phyloP scores from a whole-genome alignment of 2,797 vertebrate species.

The Halcyon smyrnensis region DNA sequence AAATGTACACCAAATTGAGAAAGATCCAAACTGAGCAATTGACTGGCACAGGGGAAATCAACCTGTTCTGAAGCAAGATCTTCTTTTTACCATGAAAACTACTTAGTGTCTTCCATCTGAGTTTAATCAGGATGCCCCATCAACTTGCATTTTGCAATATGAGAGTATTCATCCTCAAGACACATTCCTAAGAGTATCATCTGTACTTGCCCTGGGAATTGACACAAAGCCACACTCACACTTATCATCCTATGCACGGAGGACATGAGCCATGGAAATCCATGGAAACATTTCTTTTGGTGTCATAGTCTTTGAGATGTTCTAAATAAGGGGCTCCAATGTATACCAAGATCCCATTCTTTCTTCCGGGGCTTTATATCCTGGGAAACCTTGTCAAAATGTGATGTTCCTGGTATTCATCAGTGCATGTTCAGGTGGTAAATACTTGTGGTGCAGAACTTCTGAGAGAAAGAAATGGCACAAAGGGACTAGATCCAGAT shows the following conservation, averaged over 20 bases:
- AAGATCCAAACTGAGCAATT: not conserved
- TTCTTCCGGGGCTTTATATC: not conserved
- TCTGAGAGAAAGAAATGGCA: not conserved
- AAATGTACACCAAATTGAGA: not conserved
- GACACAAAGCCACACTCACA: not conserved
- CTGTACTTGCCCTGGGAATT: not conserved
- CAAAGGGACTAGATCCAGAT: not conserved
- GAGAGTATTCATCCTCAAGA: not conserved
- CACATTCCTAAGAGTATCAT: not conserved
- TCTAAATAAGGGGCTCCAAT: not conserved
- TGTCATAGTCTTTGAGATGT: not conserved
- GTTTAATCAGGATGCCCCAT: not conserved
- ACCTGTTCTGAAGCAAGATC: not conserved
- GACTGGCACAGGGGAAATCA: not conserved
- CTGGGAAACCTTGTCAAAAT: not conserved
- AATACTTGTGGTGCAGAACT: not conserved
- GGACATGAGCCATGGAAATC: not conserved
- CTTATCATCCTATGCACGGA: not conserved
- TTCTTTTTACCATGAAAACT: not conserved
- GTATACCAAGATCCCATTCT: not conserved
- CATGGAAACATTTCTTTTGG: not conserved
- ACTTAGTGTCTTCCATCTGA: not conserved
- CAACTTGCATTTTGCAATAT: not conserved
- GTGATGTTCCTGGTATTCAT: not conserved
- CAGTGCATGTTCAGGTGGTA: not conserved